Evolutionary conservation across 1,140 invertebrate genomes (phyloP), one percentile per base, ranked within the genome.

Genomic region (Brachionus plicatilis): DNA sequence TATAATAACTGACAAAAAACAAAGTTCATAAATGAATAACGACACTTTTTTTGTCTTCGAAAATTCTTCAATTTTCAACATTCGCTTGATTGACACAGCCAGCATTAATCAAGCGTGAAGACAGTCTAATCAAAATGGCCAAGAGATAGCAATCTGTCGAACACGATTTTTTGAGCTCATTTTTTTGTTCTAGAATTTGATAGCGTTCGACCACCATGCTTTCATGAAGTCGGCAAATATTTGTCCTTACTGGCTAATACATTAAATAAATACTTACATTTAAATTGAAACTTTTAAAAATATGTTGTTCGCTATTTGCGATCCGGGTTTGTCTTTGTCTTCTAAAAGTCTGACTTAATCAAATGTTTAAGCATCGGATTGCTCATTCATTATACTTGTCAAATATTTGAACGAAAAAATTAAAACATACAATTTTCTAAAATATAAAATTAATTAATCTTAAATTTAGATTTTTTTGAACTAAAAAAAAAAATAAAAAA

Each of bases 201-300:
- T 76, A 17, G 43, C 5, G 43, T 53, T 29, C n/a, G 27, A 50
- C 24, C 47, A 75, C 9, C 17, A 60, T 60, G 53, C 17, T 60
- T 75, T 41, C 20, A 24, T 75, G 37, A 1, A 45, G 33, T 45
- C 41, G 20, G 17, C 45, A 76, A 50, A 50, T 76, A 50, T 76
- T 76, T 76, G 20, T 24, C 43, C 20, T 53, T 27, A 76, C 41
- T 27, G n/a, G 72, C 17, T 76, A 76, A 76, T 50, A 76, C 45
- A 50, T 53, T 50, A 76, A 76, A 50, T 72, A 76, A 76, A 76
- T 76, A 76, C 72, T 76, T 76, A 76, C 72, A 76, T 76, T 76
- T 76, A 76, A 76, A 76, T 29, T 50, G 41, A 76, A 53, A 76
- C 72, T 76, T 50, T 47, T 5, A 76, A 76, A 76, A 76, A 50